Evolutionary conservation across 2,797 vertebrate genomes (phyloP), one percentile per base, ranked within the genome.

Genomic region (Emys orbicularis): DNA sequence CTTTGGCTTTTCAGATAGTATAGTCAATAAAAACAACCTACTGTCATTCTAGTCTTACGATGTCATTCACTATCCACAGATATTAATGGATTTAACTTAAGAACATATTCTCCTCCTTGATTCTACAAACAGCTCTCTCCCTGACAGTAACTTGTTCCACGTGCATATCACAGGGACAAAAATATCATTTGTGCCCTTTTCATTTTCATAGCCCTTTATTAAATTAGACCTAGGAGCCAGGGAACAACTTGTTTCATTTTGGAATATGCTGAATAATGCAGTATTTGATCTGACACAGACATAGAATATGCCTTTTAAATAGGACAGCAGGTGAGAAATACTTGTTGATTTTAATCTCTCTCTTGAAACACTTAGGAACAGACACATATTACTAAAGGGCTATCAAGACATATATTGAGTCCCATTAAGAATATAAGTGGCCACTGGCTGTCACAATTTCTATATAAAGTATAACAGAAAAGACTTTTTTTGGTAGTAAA

Each of bases 401-500:
- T 93, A 90, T 84, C n/a, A 6, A 72, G 19, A 23, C 18, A 37
- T 25, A 23, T 82, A 84, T 76, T 18, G 0, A 76, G 79, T 86
- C 76, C 44, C 90, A 89, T 49, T 90, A 81, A 94, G 94, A 93
- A 82, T 92, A 65, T 19, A 90, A 92, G 37, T 8, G 44, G 93
- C 95, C 95, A 94, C 88, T 95, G 96, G 95, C 95, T 96, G 91
- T 95, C 95, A 97, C 77, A 72, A 86, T 90, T 94, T 93, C 87
- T 88, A 95, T 90, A 90, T 56, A 92, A 94, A 95, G 90, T 29
- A 87, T 61, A 92, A 89, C 41, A 57, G 80, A 91, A 93, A 85
- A 53, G 79, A 88, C 5, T 0, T 49, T 79, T 88, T 93, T 31
- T 50, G 31, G n/a, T 82, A 72, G 74, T 23, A 41, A 72, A 41